phyloP scores from a whole-genome alignment of 2,888 invertebrate genomes.

The Agapostemon virescens region DNA sequence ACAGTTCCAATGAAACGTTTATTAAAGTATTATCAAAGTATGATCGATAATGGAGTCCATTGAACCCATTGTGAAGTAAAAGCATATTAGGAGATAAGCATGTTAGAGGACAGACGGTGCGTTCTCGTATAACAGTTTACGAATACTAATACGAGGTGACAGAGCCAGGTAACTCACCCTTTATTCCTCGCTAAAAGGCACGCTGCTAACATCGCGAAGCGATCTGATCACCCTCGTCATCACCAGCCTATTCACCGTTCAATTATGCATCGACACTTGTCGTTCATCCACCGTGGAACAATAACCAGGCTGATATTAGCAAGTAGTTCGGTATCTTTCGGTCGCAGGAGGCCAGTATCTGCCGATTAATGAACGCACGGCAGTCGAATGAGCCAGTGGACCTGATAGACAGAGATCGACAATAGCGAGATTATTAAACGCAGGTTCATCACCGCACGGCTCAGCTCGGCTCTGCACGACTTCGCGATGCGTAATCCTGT shows the following conservation, averaged over 20 bases:
- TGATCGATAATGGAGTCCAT: background rate
- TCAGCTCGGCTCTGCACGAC: constrained; percentile 27
- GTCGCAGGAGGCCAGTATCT: constrained; percentile 46
- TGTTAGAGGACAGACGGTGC: background rate
- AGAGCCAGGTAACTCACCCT: constrained; percentile 1
- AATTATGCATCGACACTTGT: background rate
- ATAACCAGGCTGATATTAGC: constrained; percentile 26
- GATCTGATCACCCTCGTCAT: background rate
- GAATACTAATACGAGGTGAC: background rate
- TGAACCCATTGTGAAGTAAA: background rate
- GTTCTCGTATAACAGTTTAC: background rate
- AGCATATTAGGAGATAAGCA: background rate
- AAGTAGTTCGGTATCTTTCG: constrained; percentile 45
- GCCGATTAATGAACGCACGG: constrained; percentile 58
- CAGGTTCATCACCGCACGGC: constrained; percentile 63
- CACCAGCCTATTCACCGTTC: background rate
- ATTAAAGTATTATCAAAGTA: too few relatives aligned
- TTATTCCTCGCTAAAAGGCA: background rate
- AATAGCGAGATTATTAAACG: constrained; percentile 68
- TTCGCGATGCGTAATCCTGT: constrained; percentile 27
- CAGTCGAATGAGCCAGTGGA: constrained; percentile 27
- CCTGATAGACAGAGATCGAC: constrained; percentile 51
- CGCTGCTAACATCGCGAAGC: background rate
- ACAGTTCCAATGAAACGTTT: too few relatives aligned
- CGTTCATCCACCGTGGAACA: constrained; percentile 8